These are phyloP conservation scores for Drosophila miranda DNA, from an alignment of 1,140 invertebrate species.

Conservation along the genomic window DNA sequence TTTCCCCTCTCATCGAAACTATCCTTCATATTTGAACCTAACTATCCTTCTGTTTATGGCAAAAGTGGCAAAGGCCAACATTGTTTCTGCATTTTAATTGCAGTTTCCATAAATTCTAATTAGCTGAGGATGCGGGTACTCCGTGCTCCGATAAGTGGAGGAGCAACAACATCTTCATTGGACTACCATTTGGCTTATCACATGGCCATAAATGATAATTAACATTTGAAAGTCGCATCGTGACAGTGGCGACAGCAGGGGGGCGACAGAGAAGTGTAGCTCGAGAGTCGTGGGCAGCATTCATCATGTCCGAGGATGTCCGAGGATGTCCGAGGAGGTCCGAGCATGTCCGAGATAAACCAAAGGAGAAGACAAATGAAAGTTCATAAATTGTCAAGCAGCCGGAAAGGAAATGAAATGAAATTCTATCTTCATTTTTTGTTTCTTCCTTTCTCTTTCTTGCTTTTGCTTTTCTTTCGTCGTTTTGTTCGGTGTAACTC, in stretches of 20 bases:
- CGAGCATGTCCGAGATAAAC: slow-evolving; percentile 29
- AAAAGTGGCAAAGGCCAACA: too few species aligned
- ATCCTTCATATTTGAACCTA: too few species aligned
- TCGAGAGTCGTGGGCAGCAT: slow-evolving; percentile 19
- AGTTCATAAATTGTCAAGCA: slow-evolving; percentile 51
- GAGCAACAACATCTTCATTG: too few species aligned
- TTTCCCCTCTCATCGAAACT: too few species aligned
- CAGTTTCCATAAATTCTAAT: too few species aligned
- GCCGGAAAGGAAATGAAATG: slow-evolving; percentile 41
- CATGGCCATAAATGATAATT: slow-evolving; percentile 36
- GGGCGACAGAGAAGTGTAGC: neutral
- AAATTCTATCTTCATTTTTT: slow-evolving; percentile 1
- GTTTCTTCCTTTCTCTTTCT: neutral
- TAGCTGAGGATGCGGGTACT: too few species aligned
- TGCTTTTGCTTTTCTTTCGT: neutral
- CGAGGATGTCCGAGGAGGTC: slow-evolving; percentile 3
- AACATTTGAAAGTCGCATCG: slow-evolving; percentile 20
- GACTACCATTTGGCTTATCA: slow-evolving; percentile 1
- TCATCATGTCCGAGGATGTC: slow-evolving; percentile 44
- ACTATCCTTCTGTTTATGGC: too few species aligned
- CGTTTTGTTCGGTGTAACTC: slow-evolving; percentile 3
- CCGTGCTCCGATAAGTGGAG: too few species aligned
- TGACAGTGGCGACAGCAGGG: neutral
- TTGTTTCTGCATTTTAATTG: too few species aligned
- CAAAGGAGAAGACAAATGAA: slow-evolving; percentile 48